Base-by-base conservation (phyloP, 37 sponge, comb jelly and placozoan genomes). In the Beroe forskalii region DNA sequence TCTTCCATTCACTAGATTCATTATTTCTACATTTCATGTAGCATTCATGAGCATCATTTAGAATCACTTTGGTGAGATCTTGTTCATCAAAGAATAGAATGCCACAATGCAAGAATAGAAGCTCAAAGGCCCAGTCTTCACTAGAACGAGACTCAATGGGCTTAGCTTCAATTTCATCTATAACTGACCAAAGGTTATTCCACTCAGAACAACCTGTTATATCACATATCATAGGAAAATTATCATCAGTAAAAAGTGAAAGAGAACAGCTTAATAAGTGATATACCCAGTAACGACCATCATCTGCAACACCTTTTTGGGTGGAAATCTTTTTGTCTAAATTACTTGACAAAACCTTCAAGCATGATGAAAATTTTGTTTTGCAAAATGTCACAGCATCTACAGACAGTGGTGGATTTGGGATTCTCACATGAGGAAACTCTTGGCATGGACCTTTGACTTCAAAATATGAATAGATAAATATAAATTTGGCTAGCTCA, bases 111-210 rank as follows among this genome's bases (percentile, higher is more conserved):
- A 80, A 44, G 55, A 80, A 80, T 3, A 80, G 28, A 4, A 80
- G 86, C 31, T 80, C 86, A 80, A 80, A 80, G 28, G 86, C 86
- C 86, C 86, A 80, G 55, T 80, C 86, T 25, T 80, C 86, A 41
- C 30, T 25, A 42, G 86, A 44, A 23, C 86, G 23, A 23, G 44
- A 25, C 25, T 80, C 55, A 41, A 38, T 32, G n/a, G 41, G 12
- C 48, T 80, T 80, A 6, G 55, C 86, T 25, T 80, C 86, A n/a
- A 80, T 25, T 25, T 80, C 86, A 44, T 80, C 86, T 6, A 80
- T 80, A 0, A 80, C 86, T 22, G 55, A 44, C 86, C 86, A 80
- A 25, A 80, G 86, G 42, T 22, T 9, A 33, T 20, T 80, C 86
- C 86, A 80, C 31, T 80, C 86, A 14, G 28, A 22, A 41, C 14